Percentiles rank a stretch among this genome's conserved stretches.
Evolutionary conservation across 2,888 invertebrate species (phyloP).

Genomic region (Nephrotoma flavescens): DNA sequence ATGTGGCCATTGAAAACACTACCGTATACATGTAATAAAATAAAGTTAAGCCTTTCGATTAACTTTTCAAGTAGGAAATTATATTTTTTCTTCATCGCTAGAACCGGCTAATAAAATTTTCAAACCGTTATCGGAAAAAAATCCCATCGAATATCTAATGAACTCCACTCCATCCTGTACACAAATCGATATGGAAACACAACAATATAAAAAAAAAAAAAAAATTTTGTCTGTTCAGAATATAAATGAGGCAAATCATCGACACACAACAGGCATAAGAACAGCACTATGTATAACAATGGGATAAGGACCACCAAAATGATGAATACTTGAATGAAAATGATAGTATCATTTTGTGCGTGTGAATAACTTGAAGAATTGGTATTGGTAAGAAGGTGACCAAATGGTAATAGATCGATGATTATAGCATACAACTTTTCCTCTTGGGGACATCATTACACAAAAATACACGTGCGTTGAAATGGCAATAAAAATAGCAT

Average conservation of each 20-base stretch:
- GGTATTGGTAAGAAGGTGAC: background rate
- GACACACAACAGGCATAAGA: background rate
- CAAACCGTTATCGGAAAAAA: background rate
- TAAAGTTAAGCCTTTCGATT: background rate
- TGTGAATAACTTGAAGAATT: background rate
- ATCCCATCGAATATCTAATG: background rate
- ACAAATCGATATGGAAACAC: background rate
- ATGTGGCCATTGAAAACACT: background rate
- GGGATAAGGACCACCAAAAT: background rate
- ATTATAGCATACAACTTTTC: background rate
- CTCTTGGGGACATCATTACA: background rate
- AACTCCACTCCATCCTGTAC: background rate
- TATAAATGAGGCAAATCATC: background rate
- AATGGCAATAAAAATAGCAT: background rate
- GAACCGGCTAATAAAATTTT: background rate
- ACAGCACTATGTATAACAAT: background rate
- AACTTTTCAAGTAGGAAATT: background rate
- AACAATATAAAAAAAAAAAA: background rate
- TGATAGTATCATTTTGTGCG: background rate
- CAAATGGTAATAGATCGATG: background rate
- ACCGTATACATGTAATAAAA: background rate
- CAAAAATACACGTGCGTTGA: background rate
- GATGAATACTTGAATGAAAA: background rate
- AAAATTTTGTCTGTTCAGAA: background rate
- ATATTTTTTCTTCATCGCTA: background rate